Conservation (phyloP, 2,113 vertebrate species). For the Amphilophus citrinellus region DNA sequence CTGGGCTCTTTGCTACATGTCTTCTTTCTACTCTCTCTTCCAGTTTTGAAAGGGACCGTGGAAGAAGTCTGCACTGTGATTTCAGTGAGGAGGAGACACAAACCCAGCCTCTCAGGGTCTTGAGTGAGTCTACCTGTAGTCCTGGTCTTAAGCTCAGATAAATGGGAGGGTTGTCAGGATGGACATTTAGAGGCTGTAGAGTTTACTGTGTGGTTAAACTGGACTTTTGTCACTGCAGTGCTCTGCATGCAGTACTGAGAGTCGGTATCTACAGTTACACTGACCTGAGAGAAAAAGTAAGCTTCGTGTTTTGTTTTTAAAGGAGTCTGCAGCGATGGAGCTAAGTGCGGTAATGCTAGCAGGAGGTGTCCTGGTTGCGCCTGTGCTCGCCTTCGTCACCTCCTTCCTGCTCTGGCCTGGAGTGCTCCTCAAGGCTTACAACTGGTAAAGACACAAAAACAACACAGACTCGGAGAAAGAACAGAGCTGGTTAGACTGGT, state of each 20-base stretch:
- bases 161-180: not conserved
- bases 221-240: not conserved
- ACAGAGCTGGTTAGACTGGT: no score
- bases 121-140: not conserved
- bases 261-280: not conserved
- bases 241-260: not conserved
- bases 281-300: not conserved
- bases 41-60: not conserved
- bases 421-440: constrained; percentile 87
- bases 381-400: constrained; percentile 87
- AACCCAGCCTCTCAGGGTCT: not conserved
- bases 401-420: constrained; percentile 90
- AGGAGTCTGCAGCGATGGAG: constrained; percentile 81
- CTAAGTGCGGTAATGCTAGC: constrained; percentile 84
- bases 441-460: constrained; percentile 86
- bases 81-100: not conserved
- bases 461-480: not conserved
- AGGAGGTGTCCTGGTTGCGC: constrained; percentile 86
- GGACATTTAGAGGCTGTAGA: not conserved
- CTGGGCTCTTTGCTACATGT: not conserved
- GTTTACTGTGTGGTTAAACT: not conserved
- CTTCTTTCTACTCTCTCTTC: not conserved
- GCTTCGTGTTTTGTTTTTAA: not conserved
- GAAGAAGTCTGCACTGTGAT: not conserved
- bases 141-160: not conserved